Percentiles rank a stretch among this genome's conserved stretches.
Conservation (phyloP, 2,113 vertebrate species). For the Vicugna pacos region DNA sequence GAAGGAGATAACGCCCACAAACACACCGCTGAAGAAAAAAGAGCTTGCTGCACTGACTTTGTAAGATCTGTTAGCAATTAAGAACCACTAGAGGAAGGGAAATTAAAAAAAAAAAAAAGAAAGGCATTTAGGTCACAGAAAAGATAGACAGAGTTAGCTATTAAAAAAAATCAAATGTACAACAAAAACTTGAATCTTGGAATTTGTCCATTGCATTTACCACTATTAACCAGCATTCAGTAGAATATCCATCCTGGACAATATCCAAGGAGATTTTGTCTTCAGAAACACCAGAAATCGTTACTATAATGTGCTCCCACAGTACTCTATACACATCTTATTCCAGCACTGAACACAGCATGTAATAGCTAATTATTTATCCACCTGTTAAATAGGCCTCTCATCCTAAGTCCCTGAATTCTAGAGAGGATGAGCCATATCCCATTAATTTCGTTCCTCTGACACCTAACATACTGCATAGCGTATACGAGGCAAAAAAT, state of each 20-base stretch:
- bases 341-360: background rate
- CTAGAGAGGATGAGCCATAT: background rate
- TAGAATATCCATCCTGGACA: background rate
- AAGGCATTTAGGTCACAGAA: slow-evolving; percentile 22
- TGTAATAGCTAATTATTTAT: background rate
- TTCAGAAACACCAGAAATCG: background rate
- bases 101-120: background rate
- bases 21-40: slow-evolving; percentile 90
- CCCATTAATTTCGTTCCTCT: background rate
- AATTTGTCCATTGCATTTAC: background rate
- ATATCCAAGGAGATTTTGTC: background rate
- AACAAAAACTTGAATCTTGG: background rate
- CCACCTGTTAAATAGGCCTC: background rate
- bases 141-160: background rate
- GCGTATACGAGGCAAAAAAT: background rate
- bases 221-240: background rate
- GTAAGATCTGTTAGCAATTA: slow-evolving; percentile 88
- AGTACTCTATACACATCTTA: background rate
- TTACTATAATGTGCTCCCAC: background rate
- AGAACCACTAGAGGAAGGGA: slow-evolving; percentile 86
- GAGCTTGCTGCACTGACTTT: slow-evolving; percentile 90
- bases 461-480: background rate
- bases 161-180: background rate
- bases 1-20: slow-evolving; percentile 89
- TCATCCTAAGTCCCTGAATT: background rate